These are phyloP conservation scores for Xestia rhomboidea DNA, from an alignment of 2,888 invertebrate genomes.

Conservation along the genomic window DNA sequence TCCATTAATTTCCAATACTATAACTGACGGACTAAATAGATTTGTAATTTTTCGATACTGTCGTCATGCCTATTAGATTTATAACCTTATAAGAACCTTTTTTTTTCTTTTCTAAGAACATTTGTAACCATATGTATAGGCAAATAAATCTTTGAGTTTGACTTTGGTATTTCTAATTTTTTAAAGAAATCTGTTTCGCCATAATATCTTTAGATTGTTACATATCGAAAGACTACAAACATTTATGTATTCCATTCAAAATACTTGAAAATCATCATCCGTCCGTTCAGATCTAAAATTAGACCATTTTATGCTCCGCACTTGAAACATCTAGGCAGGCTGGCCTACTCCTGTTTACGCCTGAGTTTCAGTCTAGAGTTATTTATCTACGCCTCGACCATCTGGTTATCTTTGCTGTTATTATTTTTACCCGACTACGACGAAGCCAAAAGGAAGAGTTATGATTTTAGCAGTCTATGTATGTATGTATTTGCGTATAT, in stretches of 20 bases:
- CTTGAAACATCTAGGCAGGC: slow-evolving; percentile 44
- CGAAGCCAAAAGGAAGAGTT: too few species aligned
- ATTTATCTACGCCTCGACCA: slow-evolving; percentile 34
- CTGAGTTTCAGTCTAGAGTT: slow-evolving; percentile 25
- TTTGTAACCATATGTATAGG: too few species aligned
- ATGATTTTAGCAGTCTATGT: too few species aligned
- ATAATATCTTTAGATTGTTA: not conserved
- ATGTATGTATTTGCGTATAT: too few species aligned
- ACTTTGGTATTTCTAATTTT: not conserved
- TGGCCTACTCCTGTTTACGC: slow-evolving; percentile 40
- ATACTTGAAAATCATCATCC: slow-evolving; percentile 7
- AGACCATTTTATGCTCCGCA: slow-evolving; percentile 35
- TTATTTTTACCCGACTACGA: not conserved
- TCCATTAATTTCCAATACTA: too few species aligned
- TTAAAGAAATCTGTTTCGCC: not conserved
- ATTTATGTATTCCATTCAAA: not conserved
- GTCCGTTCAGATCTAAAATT: slow-evolving; percentile 17
- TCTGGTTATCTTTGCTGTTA: slow-evolving; percentile 35
- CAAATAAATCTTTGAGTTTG: too few species aligned
- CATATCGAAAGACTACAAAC: not conserved
- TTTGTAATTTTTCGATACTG: too few species aligned
- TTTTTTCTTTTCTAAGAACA: too few species aligned
- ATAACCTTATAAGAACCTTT: too few species aligned
- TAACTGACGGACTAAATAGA: too few species aligned
- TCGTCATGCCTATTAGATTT: too few species aligned